Conservation (phyloP, 2,113 vertebrate genomes). For the Globicephala melas region DNA sequence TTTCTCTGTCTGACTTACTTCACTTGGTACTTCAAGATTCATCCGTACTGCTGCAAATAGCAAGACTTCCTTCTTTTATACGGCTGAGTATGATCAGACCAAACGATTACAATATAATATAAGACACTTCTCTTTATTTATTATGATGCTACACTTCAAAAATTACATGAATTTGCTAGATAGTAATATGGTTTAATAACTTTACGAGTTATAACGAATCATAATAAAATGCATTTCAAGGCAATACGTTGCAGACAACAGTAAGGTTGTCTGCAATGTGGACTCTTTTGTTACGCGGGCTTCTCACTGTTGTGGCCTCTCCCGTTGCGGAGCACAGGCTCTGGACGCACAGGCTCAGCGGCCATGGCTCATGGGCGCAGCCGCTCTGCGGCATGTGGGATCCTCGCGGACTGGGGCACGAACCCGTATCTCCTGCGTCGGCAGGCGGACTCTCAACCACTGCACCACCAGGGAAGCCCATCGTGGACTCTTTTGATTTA, state of each 20-base stretch:
- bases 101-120: neutral
- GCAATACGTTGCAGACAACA: neutral
- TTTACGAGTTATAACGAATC: neutral
- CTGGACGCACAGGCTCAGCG: no score
- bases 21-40: neutral
- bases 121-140: neutral
- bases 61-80: neutral
- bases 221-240: neutral
- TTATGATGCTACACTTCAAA: neutral
- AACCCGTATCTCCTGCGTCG: no score
- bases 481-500: neutral
- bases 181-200: neutral
- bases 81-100: neutral
- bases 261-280: accelerated
- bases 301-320: no score
- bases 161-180: neutral
- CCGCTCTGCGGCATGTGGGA: no score
- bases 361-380: no score
- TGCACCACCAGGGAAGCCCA: no score
- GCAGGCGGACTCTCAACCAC: no score
- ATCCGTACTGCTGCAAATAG: neutral
- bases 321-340: no score
- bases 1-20: neutral
- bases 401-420: no score
- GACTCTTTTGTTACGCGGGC: neutral